Evolutionary conservation across 2,888 invertebrate species (phyloP).

Genomic region (Polymixis lichenea): DNA sequence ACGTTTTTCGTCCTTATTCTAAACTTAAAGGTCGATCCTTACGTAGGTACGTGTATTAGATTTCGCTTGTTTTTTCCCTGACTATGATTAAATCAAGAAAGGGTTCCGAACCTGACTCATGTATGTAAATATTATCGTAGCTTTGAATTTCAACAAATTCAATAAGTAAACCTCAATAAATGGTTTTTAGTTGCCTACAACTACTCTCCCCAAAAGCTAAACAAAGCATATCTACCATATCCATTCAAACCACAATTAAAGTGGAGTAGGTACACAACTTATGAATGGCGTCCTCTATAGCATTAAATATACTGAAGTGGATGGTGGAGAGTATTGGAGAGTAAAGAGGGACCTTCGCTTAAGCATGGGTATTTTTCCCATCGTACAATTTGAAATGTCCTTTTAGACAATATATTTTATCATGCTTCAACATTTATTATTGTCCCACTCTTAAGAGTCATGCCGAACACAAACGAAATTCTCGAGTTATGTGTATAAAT

Average conservation of each 20-base stretch:
- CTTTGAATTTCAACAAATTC: conserved; percentile 37
- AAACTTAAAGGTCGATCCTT: conserved; percentile 20
- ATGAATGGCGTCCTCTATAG: neutral
- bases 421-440: too few relatives aligned
- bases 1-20: conserved; percentile 2
- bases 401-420: too few relatives aligned
- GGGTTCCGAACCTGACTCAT: conserved; percentile 38
- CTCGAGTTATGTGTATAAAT: too few relatives aligned
- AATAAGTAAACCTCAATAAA: conserved; percentile 18
- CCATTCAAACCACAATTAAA: neutral
- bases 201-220: neutral
- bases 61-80: conserved; percentile 39
- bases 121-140: conserved; percentile 46
- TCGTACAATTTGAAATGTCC: too few relatives aligned
- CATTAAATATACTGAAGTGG: neutral
- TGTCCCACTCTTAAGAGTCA: too few relatives aligned
- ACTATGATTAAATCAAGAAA: conserved; percentile 60
- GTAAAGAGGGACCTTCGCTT: neutral
- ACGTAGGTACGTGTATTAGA: conserved; percentile 20
- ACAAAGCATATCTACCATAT: neutral
- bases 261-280: neutral
- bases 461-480: too few relatives aligned
- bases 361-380: too few relatives aligned
- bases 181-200: neutral
- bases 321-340: too few relatives aligned